Evolutionary conservation across 2,797 vertebrate species (phyloP), one percentile per base, ranked within the genome.

Genomic region (Enteromius treurensis): DNA sequence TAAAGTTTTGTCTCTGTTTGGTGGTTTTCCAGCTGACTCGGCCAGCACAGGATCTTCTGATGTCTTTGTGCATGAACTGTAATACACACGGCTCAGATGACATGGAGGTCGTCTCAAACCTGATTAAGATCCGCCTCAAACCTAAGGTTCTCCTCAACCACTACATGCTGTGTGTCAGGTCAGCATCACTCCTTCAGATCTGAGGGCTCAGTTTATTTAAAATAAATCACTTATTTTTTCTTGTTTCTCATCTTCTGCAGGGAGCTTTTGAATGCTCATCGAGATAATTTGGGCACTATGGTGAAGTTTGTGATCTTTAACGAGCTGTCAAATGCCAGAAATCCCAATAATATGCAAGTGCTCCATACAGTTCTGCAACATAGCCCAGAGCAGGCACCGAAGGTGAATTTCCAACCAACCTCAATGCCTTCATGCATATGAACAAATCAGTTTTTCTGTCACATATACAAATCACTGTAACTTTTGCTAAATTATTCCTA

Each of bases 291-390:
- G 86, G 97, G 94, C 69, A 99, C 97, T 0, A 97, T 97, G 90
- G 97, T 99, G 91, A 99, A 99, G 90, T 96, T 99, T 81, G 97
- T 99, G 89, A 96, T 99, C 87, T 99, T 99, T 90, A 99, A 99
- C 0, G 98, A 99, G 84, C 91, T 99, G 0, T 99, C 98, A 2
- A 99, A 97, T 2, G 98, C 98, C 67, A 95, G 98, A 77, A 99
- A 99, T 86, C 98, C 98, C 5, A 99, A 98, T 93, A 99, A 99
- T 90, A 99, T 99, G 98, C 98, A 99, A 88, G 95, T 97, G 49
- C 94, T 99, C 0, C 96, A 99, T 83, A 98, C 98, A 0, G 96
- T 98, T 83, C 93, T 99, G 45, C 97, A 98, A 89, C 98, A 99
- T 88, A 99, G 97, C 90, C 95, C 98, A 0, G 98, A 99, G 85